Conservation (phyloP, 1,140 invertebrate species). For the Ridgeia piscesae region DNA sequence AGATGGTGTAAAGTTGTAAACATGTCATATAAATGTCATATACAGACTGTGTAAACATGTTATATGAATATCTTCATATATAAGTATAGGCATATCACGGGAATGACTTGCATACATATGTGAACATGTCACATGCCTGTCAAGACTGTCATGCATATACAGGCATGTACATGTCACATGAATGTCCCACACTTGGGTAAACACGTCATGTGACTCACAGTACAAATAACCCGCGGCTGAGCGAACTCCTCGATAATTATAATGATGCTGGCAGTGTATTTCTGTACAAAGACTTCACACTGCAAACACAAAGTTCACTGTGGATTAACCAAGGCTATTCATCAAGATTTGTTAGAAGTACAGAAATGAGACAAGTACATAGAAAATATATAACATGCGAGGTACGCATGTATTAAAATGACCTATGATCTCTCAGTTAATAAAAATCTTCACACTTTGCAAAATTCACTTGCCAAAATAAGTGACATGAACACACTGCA, state of each 20-base stretch:
- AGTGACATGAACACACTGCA: not conserved
- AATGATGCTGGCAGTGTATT: constrained; percentile 69
- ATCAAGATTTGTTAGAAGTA: not conserved
- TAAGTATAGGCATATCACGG: no score
- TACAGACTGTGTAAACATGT: not conserved
- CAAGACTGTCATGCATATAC: no score
- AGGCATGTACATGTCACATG: no score
- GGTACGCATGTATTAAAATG: not conserved
- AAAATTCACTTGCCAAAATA: not conserved
- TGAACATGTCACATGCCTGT: not conserved
- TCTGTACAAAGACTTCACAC: constrained; percentile 66
- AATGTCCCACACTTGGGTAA: not conserved
- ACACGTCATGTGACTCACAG: constrained; percentile 23
- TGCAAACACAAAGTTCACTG: constrained; percentile 45
- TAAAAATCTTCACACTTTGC: not conserved
- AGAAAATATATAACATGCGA: no score
- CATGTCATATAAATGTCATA: not conserved
- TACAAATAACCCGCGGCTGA: constrained; percentile 64
- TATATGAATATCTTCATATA: constrained; percentile 9
- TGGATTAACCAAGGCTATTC: not conserved
- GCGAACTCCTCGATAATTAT: constrained; percentile 63
- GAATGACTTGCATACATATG: not conserved
- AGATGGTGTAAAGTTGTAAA: not conserved
- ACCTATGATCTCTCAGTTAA: not conserved
- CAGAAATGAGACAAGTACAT: no score